Evolutionary conservation across 2,888 invertebrate genomes (phyloP).

Genomic region (Metellina segmentata): DNA sequence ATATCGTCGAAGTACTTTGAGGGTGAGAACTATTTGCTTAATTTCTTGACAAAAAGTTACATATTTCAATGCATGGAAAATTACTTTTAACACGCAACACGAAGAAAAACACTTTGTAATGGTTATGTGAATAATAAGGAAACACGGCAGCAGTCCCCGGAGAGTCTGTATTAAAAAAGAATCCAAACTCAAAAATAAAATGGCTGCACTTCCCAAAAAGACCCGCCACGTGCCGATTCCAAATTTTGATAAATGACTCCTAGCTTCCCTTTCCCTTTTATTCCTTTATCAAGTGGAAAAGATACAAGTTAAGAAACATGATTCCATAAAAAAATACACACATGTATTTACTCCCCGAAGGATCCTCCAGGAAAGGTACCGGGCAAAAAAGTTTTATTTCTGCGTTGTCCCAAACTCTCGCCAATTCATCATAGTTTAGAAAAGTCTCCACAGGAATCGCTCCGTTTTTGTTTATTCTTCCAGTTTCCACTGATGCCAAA

Average conservation of each 20-base stretch:
- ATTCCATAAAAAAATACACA: slow-evolving; percentile 14
- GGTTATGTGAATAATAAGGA: neutral
- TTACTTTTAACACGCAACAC: neutral
- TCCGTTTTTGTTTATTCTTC: slow-evolving; percentile 24
- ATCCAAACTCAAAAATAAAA: neutral
- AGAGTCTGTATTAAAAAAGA: neutral
- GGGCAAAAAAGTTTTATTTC: neutral
- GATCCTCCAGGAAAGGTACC: neutral
- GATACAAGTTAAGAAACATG: neutral
- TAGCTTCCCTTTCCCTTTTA: neutral
- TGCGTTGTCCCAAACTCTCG: slow-evolving; percentile 4
- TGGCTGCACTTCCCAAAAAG: neutral
- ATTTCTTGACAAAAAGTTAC: neutral
- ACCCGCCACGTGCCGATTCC: neutral
- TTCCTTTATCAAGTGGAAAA: slow-evolving; percentile 2
- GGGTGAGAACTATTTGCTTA: too few relatives aligned
- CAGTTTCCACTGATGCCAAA: slow-evolving; percentile 21
- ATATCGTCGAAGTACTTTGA: too few relatives aligned
- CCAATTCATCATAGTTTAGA: slow-evolving; percentile 63
- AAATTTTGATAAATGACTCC: slow-evolving; percentile 55
- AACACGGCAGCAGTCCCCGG: neutral
- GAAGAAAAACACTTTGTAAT: neutral
- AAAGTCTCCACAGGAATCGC: slow-evolving; percentile 40
- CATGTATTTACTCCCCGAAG: slow-evolving; percentile 27
- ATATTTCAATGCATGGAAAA: neutral